These are phyloP conservation scores for Polymixis lichenea DNA, from an alignment of 2,888 invertebrate species.

Conservation along the genomic window DNA sequence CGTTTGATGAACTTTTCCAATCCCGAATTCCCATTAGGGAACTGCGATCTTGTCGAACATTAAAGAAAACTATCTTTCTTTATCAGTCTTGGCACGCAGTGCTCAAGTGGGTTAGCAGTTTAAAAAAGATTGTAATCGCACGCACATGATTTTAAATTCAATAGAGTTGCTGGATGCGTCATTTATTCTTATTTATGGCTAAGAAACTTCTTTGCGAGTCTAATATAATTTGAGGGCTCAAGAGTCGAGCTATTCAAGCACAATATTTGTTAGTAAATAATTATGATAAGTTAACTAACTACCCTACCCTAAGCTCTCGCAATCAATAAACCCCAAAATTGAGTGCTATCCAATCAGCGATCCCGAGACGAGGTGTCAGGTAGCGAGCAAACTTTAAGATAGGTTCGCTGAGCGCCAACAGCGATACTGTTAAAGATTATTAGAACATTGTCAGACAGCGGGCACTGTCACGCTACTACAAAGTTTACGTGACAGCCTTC, in stretches of 20 bases:
- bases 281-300: constrained; percentile 53
- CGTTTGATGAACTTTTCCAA: constrained; percentile 16
- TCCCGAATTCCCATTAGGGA: constrained; percentile 1
- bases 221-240: neutral
- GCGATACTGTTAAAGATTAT: constrained; percentile 70
- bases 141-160: constrained; percentile 42
- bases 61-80: constrained; percentile 27
- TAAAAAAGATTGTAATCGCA: constrained; percentile 53
- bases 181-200: neutral
- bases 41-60: constrained; percentile 7
- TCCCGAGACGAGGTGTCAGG: constrained; percentile 73
- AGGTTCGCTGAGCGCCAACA: constrained; percentile 66
- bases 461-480: constrained; percentile 68
- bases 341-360: constrained; percentile 71
- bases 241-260: constrained; percentile 27
- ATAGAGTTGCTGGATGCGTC: constrained; percentile 59
- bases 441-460: constrained; percentile 69
- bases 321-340: constrained; percentile 76
- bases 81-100: constrained; percentile 21
- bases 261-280: constrained; percentile 56
- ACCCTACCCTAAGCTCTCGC: constrained; percentile 66
- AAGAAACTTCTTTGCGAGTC: neutral
- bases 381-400: constrained; percentile 74
- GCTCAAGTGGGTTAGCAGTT: constrained; percentile 66
- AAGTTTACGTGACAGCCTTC: constrained; percentile 76